Conservation (phyloP, 2,113 vertebrate genomes). For the Channa argus region DNA sequence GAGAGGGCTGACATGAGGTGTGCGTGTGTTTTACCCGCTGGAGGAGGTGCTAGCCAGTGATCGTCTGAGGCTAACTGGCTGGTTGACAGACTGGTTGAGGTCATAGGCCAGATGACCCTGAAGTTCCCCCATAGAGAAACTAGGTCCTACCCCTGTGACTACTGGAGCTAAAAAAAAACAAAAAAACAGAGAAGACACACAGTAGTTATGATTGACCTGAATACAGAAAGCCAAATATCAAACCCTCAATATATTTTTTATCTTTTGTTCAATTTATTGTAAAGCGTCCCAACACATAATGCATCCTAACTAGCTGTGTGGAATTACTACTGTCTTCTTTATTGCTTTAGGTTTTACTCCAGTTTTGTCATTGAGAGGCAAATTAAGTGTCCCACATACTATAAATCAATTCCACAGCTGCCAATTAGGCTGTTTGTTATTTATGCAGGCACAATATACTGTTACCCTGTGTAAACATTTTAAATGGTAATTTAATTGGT, state of each 20-base stretch:
- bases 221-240: neutral
- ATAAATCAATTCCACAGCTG: too few species aligned
- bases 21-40: conserved; percentile 84
- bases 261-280: neutral
- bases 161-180: conserved; percentile 86
- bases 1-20: too few species aligned
- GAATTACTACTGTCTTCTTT: too few species aligned
- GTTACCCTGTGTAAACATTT: too few species aligned
- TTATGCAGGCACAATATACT: too few species aligned
- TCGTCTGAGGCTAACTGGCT: conserved; percentile 90
- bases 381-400: too few species aligned
- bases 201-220: neutral
- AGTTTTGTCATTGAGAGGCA: too few species aligned
- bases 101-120: conserved; percentile 97
- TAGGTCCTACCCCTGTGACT: conserved; percentile 93
- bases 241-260: neutral
- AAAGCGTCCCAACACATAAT: too few species aligned
- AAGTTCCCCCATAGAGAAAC: conserved; percentile 96
- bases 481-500: too few species aligned
- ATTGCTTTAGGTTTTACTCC: too few species aligned
- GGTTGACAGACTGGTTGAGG: conserved; percentile 90
- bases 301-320: too few species aligned
- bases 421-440: too few species aligned
- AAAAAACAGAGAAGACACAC: conserved; percentile 26
- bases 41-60: conserved; percentile 96